Evolutionary conservation across 2,113 vertebrate genomes (phyloP), one percentile per base, ranked within the genome.

Genomic region (Sander lucioperca): DNA sequence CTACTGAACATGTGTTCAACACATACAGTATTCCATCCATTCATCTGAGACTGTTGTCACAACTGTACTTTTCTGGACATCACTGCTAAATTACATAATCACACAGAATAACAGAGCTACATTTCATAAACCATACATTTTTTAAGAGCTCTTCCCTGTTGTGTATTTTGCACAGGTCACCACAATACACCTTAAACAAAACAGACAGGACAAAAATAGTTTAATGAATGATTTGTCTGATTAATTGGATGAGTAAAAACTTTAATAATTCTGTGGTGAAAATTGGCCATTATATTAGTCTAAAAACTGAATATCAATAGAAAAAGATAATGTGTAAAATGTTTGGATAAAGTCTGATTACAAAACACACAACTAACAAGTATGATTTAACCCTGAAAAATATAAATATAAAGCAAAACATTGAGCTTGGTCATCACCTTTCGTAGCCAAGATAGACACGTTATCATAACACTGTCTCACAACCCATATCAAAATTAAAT

Each of bases 1-100:
- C 12, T 9, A 5, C 9, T 61, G 51, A 51, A 21, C 48, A 16
- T 21, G 63, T 33, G 56, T 18, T 36, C 33, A 54, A n/a, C 14
- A 69, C 11, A 25, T 2, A 33, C 30, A 33, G 30, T 5, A 39
- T 62, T 36, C 77, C 30, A 36, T 85, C 57, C 61, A 71, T 25
- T 74, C 18, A 61, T 2, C 6, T 62, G 39, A 74, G 12, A 36
- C 21, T 33, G 16, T 13, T 48, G 27, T 47, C 6, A 62, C 43
- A 56, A 43, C n/a, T 64, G 25, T 33, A 36, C 43, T 72, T 39
- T 30, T 21, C 30, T 45, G 36, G n/a, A 56, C 36, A 45, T 5
- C 18, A 12, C 48, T 27, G 13, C 36, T 57, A 1, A 74, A 23
- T 2, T 16, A 63, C 23, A 47, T 16, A 27, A 25, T 30, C 3